These are phyloP conservation scores for Penaeus monodon DNA, from an alignment of 2,888 invertebrate species.

Conservation along the genomic window DNA sequence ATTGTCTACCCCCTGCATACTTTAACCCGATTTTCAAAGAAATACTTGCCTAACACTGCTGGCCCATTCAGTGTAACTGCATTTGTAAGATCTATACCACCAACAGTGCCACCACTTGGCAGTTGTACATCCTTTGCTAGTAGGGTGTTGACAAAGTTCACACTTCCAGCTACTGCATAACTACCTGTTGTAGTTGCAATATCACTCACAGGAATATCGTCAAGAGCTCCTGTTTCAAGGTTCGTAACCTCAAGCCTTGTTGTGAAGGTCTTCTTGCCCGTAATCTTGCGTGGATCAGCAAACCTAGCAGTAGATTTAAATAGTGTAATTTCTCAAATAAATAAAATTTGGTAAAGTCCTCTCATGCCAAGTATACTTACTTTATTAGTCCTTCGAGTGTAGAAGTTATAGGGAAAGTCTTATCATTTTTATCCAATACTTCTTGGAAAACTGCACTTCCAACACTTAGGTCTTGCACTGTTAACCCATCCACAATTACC, in stretches of 20 bases:
- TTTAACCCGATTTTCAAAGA: no score
- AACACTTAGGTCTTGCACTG: background rate
- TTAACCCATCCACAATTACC: slow-evolving; percentile 12
- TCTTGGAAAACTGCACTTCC: slow-evolving; percentile 2
- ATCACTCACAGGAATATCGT: slow-evolving; percentile 36
- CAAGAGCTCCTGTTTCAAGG: slow-evolving; percentile 13
- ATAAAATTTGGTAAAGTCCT: no score
- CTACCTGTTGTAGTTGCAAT: slow-evolving; percentile 23
- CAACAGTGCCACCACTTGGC: slow-evolving; percentile 22
- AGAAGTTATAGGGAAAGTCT: slow-evolving; percentile 19
- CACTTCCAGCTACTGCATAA: slow-evolving; percentile 14
- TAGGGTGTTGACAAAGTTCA: slow-evolving; percentile 3
- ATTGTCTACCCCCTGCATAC: no score
- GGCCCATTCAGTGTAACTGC: background rate
- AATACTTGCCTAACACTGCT: slow-evolving; percentile 19
- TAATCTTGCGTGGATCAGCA: slow-evolving; percentile 17
- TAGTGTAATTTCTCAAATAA: background rate
- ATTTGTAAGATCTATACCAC: slow-evolving; percentile 28
- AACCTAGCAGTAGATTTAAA: background rate
- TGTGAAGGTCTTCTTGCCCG: slow-evolving; percentile 34
- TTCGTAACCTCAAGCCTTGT: slow-evolving; percentile 9
- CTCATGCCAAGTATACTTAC: background rate
- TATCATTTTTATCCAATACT: background rate
- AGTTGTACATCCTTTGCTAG: background rate
- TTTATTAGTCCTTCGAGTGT: slow-evolving; percentile 29